Percentiles rank a stretch among this genome's conserved stretches.
phyloP scores from a whole-genome alignment of 2,113 vertebrate genomes.

The Pseudorectes ferrugineus region DNA sequence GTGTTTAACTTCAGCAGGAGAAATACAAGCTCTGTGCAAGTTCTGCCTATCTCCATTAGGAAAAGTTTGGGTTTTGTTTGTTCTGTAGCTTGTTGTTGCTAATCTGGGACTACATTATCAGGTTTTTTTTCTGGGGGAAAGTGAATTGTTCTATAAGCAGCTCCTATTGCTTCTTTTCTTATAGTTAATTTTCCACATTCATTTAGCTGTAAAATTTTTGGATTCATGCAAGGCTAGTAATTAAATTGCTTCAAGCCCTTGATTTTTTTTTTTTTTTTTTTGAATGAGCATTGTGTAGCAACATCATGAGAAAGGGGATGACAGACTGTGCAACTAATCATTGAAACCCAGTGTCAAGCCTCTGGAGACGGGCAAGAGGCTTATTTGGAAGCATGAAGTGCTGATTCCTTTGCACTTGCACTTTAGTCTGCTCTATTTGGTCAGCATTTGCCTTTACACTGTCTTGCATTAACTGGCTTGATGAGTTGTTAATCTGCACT shows the following conservation, averaged over 20 bases:
- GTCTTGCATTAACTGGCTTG: neutral
- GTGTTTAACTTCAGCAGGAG: neutral
- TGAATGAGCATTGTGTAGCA: neutral
- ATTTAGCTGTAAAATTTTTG: neutral
- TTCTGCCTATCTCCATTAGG: neutral
- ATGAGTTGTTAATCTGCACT: neutral
- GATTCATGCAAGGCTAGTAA: neutral
- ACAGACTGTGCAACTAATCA: neutral
- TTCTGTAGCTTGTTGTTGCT: neutral
- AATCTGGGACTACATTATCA: neutral
- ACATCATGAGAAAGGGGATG: neutral
- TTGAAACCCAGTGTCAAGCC: neutral
- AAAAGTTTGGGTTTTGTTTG: neutral
- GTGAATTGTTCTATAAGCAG: neutral
- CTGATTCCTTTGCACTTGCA: neutral
- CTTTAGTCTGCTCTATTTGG: neutral
- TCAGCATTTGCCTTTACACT: neutral
- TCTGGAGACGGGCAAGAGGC: neutral
- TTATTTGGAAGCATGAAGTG: neutral
- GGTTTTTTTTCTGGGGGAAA: neutral
- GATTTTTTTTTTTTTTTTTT: neutral
- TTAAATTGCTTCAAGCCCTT: neutral
- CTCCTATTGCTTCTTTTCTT: neutral
- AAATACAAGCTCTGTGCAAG: neutral
- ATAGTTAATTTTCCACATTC: neutral